Evolutionary conservation across 2,113 vertebrate genomes (phyloP), one percentile per base, ranked within the genome.

Genomic region (Xyliphius kryptos): DNA sequence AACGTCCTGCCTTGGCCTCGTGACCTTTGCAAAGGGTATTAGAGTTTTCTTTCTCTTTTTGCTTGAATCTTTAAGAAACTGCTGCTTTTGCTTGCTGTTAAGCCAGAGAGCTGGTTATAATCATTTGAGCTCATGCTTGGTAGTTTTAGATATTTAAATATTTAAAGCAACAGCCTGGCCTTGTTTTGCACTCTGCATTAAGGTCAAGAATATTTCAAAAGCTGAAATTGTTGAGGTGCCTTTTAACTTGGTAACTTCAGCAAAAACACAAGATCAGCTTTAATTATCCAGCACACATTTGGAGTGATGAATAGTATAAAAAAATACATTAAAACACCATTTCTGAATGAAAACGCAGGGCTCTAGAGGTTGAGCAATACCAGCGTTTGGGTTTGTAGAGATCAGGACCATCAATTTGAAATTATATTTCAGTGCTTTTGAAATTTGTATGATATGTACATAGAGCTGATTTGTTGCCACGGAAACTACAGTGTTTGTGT

Each of bases 31-130:
- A 26, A 66, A 41, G 55, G 44, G 37, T 61, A 67, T 75, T 15
- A 72, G 16, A 56, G 61, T 56, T 56, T 59, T 41, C 10, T 70
- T 57, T 46, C 52, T 13, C 19, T 4, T 9, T 26, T 32, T 67
- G 61, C 71, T 63, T 69, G 21, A 63, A 72, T 74, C 70, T 62
- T 76, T 63, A 48, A 68, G 70, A 61, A 61, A 56, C 55, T 72
- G 61, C 80, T 73, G 75, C 74, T 82, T 32, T 82, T 54, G 78
- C 80, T 80, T 81, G 82, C 78, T 80, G 83, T 83, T 68, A 67
- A 63, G 70, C 69, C 70, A n/a, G 61, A 74, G 66, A 74, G 54
- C 60, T 21, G 43, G 62, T 66, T 16, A 50, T 32, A 66, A 20
- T 44, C 73, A 41, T 75, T 81, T 73, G 43, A 72, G 56, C 50